Base-by-base conservation (phyloP, 2,888 invertebrate species). In the Chydorus sphaericus region DNA sequence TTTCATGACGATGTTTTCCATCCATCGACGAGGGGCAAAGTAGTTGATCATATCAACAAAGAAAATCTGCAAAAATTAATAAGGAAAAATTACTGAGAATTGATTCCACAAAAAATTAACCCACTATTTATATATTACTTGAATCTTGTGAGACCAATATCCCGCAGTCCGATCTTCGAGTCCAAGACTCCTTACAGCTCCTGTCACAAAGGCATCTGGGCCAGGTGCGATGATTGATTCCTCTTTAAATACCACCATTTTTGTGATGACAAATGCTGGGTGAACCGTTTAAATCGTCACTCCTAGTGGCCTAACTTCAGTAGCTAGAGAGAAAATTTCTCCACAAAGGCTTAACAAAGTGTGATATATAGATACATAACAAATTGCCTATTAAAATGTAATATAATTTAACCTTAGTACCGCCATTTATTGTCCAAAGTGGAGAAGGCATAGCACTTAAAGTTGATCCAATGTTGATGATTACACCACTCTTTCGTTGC, bases 231-330 rank as follows among this genome's bases (percentile, higher is more conserved):
- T 50, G 29, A 63, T 57, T 29, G 59, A 61, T 11, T 63, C 61
- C 23, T 58, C 59, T 8, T 77, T 75, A 6, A 62, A 64, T 58
- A 91, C 83, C 64, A 85, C 85, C 86, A 91, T 88, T 66, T 92
- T 92, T 0, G 92, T 90, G 18, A 88, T 87, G 1, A 94, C 92
- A 63, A 85, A 88, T 2, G 88, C 90, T 0, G 93, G 93, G 57
- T 83, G 71, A 0, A 93, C 74, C 65, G 85, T 82, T 71, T 93
- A 91, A 5, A 90, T 73, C 5, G 80, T 76, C 20, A 90, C 80
- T 1, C 87, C 87, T 44, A 77, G 72, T 37, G 50, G 50, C 23
- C 74, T 71, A 64, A 86, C 89, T 66, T 90, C 89, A 56, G 80
- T 78, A 8, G 80, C 77, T 28, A 90, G 70, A 63, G 80, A 4